Percentiles rank a stretch among this genome's conserved stretches.
Evolutionary conservation across 2,888 invertebrate species (phyloP).

Genomic region (Pristionchus maxplancki): DNA sequence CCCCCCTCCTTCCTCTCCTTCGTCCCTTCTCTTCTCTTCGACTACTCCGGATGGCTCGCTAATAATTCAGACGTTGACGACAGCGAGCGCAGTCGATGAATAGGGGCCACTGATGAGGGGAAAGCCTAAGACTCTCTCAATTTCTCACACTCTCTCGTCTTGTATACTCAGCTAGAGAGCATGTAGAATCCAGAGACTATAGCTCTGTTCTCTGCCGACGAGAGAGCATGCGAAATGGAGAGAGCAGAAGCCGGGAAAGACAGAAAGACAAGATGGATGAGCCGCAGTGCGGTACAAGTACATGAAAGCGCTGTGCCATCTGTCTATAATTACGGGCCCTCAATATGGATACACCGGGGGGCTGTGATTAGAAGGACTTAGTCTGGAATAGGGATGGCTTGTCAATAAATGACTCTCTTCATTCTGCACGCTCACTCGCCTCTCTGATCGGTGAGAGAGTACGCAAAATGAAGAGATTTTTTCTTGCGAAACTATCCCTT

Average conservation of each 20-base stretch:
- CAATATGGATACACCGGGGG: slow-evolving; percentile 17
- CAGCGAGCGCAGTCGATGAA: slow-evolving; percentile 6
- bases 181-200: no score
- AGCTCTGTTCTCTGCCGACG: neutral
- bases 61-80: slow-evolving; percentile 42
- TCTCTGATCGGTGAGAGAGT: no score
- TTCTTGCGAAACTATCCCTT: no score
- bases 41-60: slow-evolving; percentile 10
- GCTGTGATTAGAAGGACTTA: slow-evolving; percentile 20
- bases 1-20: neutral
- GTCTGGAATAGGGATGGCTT: no score
- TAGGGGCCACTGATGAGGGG: slow-evolving; percentile 23
- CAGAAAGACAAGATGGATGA: neutral
- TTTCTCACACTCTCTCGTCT: neutral
- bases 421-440: no score
- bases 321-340: slow-evolving; percentile 22
- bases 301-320: slow-evolving; percentile 28
- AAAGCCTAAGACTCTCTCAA: neutral
- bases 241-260: neutral
- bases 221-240: neutral
- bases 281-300: slow-evolving; percentile 21
- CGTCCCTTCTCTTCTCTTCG: neutral
- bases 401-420: no score
- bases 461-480: no score
- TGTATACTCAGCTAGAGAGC: no score